Evolutionary conservation across 2,797 vertebrate species (phyloP), one percentile per base, ranked within the genome.

Genomic region (Sandelia bainsii): DNA sequence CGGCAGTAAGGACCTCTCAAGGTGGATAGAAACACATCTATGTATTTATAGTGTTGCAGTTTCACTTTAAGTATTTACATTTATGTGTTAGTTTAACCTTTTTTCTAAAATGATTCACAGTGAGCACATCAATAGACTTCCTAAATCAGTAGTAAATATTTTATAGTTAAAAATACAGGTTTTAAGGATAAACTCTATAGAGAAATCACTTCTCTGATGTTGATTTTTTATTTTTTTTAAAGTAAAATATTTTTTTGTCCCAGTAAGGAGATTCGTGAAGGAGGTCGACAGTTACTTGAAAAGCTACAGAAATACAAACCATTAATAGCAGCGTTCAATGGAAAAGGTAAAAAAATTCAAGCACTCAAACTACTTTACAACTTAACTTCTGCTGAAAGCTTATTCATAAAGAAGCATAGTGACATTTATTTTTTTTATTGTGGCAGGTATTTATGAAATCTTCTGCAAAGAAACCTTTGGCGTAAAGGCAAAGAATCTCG

Each of bases 191-290:
- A 25, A 25, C 25, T 8, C 29, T 7, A 32, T 32, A 1, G 29
- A 32, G 29, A 32, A 32, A 32, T 8, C 0, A 32, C 8, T 32
- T 32, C 8, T 32, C 6, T 32, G 14, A 2, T 10, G 19, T 46
- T 46, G 44, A 17, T 59, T 45, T 10, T 2, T 23, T 8, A n/a
- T n/a, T n/a, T 34, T 5, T 13, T 25, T 44, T 44, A 10, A 45
- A 6, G n/a, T 40, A 1, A 40, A 37, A 40, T 16, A 49, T 27
- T 25, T 23, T n/a, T 75, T 3, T 78, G 39, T 91, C 72, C 20
- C 79, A 99, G 98, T 93, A 99, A 99, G 94, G 98, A 99, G 93
- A 96, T 99, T 75, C 96, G 98, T 61, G 97, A 99, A 95, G 98
- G 98, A 91, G 98, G 98, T 45, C 95, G 96, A 75, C 97, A 98